Base-by-base conservation (phyloP, 2,888 invertebrate species). In the Pristionchus arcanus region DNA sequence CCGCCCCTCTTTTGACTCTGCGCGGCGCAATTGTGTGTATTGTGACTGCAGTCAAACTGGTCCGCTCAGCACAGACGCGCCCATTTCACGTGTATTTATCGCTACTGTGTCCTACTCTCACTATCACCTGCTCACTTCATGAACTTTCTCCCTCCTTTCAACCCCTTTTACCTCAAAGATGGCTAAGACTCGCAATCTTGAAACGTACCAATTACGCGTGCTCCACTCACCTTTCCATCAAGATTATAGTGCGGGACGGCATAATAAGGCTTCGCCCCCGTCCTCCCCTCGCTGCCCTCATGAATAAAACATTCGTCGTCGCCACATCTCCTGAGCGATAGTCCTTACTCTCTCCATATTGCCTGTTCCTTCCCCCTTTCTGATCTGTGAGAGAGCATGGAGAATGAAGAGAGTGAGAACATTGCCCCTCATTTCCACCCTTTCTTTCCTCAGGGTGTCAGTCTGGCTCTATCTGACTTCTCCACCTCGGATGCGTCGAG, bases 401-500 rank as follows among this genome's bases (percentile, higher is more conserved):
- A 31, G 16, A 74, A 37, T 74, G 63, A 25, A 63, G 63, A 63
- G 63, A n/a, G 63, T 21, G 25, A 63, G 63, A 55, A n/a, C 63
- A 63, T 7, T 49, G 42, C 31, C n/a, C n/a, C 31, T 1, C 66
- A 66, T 66, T 34, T 71, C 34, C 74, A 3, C 34, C 42, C 74
- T 11, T 13, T 25, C 68, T 7, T 53, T 49, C n/a, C 25, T 49
- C 59, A 85, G 84, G 84, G 84, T 55, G 59, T 85, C 5, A 85
- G 59, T 59, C 59, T 85, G 59, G 59, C 84, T 31, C 31, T 85
- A 11, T 85, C 84, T 34, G 59, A 85, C 55, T 85, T 85, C 84
- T 85, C 84, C 63, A 63, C 63, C 59, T 42, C 42, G n/a, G n/a
- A 81, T 49, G 81, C n/a, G 0, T 53, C 81, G 28, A 81, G 49